Conservation (phyloP, 2,888 invertebrate species). For the Eupithecia subumbrata region DNA sequence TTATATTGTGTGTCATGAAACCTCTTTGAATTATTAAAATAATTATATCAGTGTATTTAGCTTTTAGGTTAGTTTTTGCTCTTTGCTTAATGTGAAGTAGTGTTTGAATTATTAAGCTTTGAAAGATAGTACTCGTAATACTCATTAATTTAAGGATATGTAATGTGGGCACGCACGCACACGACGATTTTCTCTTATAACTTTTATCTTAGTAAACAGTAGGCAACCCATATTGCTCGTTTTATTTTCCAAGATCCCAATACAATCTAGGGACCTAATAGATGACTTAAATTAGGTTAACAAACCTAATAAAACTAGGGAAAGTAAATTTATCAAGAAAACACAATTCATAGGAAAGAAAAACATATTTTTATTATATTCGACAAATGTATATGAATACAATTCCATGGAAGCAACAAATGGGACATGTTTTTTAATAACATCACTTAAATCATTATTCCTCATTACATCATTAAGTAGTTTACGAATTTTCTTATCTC, state of each 20-base stretch:
- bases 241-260: constrained; percentile 41
- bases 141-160: constrained; percentile 70
- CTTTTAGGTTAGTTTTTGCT: constrained; percentile 39
- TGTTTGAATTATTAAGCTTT: constrained; percentile 61
- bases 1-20: constrained; percentile 44
- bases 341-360: constrained; percentile 48
- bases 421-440: constrained; percentile 62
- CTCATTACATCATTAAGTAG: constrained; percentile 33
- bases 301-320: not conserved
- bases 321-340: constrained; percentile 13
- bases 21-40: constrained; percentile 40
- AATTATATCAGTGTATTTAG: constrained; percentile 37
- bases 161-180: constrained; percentile 69
- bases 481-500: constrained; percentile 42
- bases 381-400: constrained; percentile 72
- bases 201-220: constrained; percentile 47
- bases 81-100: constrained; percentile 45
- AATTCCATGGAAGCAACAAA: constrained; percentile 76
- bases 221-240: constrained; percentile 39
- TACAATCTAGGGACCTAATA: not conserved
- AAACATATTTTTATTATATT: constrained; percentile 69
- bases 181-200: constrained; percentile 51
- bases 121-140: constrained; percentile 75
- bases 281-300: not conserved
- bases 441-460: constrained; percentile 49